Conservation (phyloP, 1,140 invertebrate species). For the Stenopsyche tienmushanensis region DNA sequence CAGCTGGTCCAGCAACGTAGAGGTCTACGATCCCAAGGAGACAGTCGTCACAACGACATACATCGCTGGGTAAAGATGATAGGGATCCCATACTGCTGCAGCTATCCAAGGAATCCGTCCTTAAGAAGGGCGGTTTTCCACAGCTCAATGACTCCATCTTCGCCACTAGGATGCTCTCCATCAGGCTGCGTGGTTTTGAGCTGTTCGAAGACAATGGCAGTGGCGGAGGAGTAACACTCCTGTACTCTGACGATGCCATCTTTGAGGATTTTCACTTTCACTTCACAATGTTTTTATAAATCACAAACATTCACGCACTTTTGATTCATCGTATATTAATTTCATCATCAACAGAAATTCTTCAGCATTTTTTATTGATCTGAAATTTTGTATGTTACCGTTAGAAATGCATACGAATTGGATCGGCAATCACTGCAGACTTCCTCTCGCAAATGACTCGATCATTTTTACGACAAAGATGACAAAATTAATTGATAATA, state of each 20-base stretch:
- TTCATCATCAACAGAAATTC: too few species aligned
- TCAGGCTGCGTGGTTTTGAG: slow-evolving; percentile 64
- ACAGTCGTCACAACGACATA: slow-evolving; percentile 81
- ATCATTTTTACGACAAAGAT: too few species aligned
- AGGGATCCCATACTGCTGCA: slow-evolving; percentile 71
- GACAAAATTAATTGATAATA: too few species aligned
- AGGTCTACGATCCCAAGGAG: slow-evolving; percentile 77
- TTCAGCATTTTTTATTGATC: too few species aligned
- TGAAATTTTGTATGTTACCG: too few species aligned
- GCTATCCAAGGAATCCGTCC: slow-evolving; percentile 77
- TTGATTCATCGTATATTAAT: too few species aligned
- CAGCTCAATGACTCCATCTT: slow-evolving; percentile 68
- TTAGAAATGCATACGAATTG: too few species aligned
- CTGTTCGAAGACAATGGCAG: slow-evolving; percentile 32
- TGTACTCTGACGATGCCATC: slow-evolving; percentile 48
- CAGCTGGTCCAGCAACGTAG: slow-evolving; percentile 62
- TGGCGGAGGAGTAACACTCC: slow-evolving; percentile 50
- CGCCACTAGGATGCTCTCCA: slow-evolving; percentile 74
- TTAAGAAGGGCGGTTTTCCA: slow-evolving; percentile 54
- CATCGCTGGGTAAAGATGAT: slow-evolving; percentile 67
- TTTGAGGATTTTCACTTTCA: neutral
- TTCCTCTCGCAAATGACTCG: too few species aligned
- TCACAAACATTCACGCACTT: neutral
- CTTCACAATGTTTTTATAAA: neutral
- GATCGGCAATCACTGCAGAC: too few species aligned